phyloP scores from a whole-genome alignment of 2,113 vertebrate genomes.

The Psammodynastes pulverulentus region DNA sequence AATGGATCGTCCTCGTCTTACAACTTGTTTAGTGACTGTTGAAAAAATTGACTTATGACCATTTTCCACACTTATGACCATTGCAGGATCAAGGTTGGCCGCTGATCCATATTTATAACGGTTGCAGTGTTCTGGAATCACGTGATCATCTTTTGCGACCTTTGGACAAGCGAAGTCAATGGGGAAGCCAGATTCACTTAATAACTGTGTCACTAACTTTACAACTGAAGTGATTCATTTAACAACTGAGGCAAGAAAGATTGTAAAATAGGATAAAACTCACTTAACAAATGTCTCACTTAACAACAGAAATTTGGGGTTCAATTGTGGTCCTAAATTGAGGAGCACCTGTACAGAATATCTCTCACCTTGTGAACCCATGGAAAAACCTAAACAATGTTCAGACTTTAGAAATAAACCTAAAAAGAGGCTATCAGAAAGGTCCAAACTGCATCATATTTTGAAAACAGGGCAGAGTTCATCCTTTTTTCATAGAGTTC shows the following conservation, averaged over 20 bases:
- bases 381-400: background rate
- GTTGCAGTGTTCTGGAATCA: too few relatives aligned
- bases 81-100: too few relatives aligned
- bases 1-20: background rate
- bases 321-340: background rate
- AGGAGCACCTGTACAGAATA: background rate
- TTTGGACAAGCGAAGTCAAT: too few relatives aligned
- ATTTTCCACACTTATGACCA: too few relatives aligned
- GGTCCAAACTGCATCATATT: background rate
- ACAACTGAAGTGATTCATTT: too few relatives aligned
- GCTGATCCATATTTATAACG: too few relatives aligned
- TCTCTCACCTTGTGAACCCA: background rate
- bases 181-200: too few relatives aligned
- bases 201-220: too few relatives aligned
- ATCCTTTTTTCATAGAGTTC: background rate
- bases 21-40: too few relatives aligned
- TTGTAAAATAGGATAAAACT: background rate
- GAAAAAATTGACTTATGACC: too few relatives aligned
- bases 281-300: background rate
- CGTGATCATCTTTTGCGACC: too few relatives aligned
- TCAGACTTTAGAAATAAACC: background rate
- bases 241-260: background rate
- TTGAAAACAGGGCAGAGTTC: background rate
- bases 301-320: background rate
- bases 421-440: background rate